These are phyloP conservation scores for Danio albolineatus DNA, from an alignment of 2,797 vertebrate species.

Conservation along the genomic window DNA sequence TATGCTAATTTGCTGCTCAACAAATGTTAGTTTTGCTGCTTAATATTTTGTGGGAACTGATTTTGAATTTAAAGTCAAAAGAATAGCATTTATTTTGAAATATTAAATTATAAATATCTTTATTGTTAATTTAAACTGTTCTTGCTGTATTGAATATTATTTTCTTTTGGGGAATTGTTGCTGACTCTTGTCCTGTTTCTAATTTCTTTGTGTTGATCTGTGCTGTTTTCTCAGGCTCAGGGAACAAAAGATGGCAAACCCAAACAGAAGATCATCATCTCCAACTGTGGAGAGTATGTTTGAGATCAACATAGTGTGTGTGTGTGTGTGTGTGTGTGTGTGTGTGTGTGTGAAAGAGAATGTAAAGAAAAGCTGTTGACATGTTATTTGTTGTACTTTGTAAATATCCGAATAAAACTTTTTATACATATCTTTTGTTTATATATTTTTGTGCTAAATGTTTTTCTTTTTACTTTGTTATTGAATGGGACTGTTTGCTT, in stretches of 20 bases:
- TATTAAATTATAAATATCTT: background rate
- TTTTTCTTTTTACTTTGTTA: background rate
- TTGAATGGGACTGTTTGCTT: background rate
- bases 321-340: slow-evolving; percentile 8
- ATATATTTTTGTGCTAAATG: slow-evolving; percentile 13
- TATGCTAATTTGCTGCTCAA: background rate
- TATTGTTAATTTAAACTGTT: background rate
- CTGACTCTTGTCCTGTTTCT: background rate
- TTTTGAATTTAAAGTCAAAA: background rate
- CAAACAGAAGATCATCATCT: slow-evolving; percentile 95
- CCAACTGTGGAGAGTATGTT: slow-evolving; percentile 92
- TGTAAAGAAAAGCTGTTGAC: background rate
- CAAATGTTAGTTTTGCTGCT: background rate
- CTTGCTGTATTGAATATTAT: background rate
- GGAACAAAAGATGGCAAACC: slow-evolving; percentile 93
- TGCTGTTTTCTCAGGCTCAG: slow-evolving; percentile 82
- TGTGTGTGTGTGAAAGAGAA: slow-evolving; percentile 7
- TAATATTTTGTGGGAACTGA: too few species aligned
- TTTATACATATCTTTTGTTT: slow-evolving; percentile 53
- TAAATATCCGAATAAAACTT: slow-evolving; percentile 83
- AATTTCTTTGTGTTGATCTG: slow-evolving; percentile 42
- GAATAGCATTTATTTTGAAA: background rate
- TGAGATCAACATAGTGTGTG: slow-evolving; percentile 63
- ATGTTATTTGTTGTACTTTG: slow-evolving; percentile 63
- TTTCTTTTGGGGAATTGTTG: background rate